Evolutionary conservation across 2,888 invertebrate species (phyloP), one percentile per base, ranked within the genome.

Genomic region (Agriotes lineatus): DNA sequence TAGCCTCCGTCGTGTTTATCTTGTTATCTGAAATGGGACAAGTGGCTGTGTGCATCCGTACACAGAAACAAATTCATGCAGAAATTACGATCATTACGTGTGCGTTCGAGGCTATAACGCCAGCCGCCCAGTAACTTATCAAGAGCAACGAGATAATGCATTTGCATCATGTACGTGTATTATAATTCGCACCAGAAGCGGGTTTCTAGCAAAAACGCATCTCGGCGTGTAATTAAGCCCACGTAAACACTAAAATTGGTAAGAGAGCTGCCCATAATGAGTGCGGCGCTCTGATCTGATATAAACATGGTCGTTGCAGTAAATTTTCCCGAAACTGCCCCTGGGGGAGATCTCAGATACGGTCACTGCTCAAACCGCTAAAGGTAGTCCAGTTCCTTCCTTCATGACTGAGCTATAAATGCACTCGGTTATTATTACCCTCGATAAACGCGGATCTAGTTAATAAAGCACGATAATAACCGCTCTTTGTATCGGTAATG

Each of bases 381-480:
- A 69, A 69, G 69, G 66, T 66, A 57, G 67, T 69, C 63, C 69
- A 67, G 67, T 72, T 72, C 64, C 67, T 72, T 72, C 69, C 67
- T 72, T 70, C 70, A 62, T 70, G 69, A 68, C 62, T 45, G 22
- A 54, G 69, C 65, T 71, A 72, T 71, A 59, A 65, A 65, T 50
- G 50, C 52, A 42, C 37, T 39, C 39, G 30, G 54, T 54, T 62
- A 45, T 63, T 61, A 50, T 61, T 63, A 63, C 72, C 69, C 57
- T 59, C 71, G 66, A 74, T 72, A 71, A 71, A 56, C 69, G 70
- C 66, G 70, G 67, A 72, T 70, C 66, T 70, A 66, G 57, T 71
- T 72, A 66, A 52, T 66, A 66, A 65, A 58, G 45, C 33, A 18
- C 19, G 42, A 45, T 33, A 57, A 62, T 44, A 57, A 37, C 45